Evolutionary conservation across 2,797 vertebrate genomes (phyloP).

Genomic region (Salmo trutta): DNA sequence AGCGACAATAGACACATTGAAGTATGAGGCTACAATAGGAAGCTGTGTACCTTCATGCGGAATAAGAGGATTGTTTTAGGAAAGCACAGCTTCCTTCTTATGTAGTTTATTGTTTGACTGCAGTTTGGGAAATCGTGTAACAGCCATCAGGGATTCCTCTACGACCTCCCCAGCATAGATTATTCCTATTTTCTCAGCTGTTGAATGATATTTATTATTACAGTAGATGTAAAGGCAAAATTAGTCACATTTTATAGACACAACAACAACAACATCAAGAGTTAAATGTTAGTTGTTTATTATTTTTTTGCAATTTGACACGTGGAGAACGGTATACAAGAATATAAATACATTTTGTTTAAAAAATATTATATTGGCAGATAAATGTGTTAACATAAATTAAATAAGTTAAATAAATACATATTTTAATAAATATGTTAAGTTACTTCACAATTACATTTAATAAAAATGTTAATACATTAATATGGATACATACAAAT

Average conservation of each 20-base stretch:
- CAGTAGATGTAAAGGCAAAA: too few relatives aligned
- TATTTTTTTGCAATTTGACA: background rate
- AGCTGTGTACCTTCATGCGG: slow-evolving; percentile 38
- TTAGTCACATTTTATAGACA: background rate
- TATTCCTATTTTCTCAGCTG: background rate
- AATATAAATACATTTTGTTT: slow-evolving; percentile 17
- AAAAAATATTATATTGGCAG: slow-evolving; percentile 2
- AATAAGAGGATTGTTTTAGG: slow-evolving; percentile 69
- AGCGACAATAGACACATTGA: background rate
- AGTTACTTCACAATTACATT: slow-evolving; percentile 10
- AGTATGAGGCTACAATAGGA: slow-evolving; percentile 50
- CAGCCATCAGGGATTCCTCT: slow-evolving; percentile 37
- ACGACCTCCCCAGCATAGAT: background rate
- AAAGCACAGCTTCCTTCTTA: slow-evolving; percentile 78
- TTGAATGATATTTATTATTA: background rate
- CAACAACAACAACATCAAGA: background rate
- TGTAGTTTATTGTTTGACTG: slow-evolving; percentile 20
- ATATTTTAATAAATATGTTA: slow-evolving; percentile 19
- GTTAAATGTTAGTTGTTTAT: background rate
- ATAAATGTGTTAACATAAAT: slow-evolving; percentile 48
- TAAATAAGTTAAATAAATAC: slow-evolving; percentile 30
- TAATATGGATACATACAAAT: slow-evolving; percentile 67
- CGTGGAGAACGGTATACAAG: too few relatives aligned
- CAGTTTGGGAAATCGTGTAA: slow-evolving; percentile 58
- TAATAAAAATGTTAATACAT: slow-evolving; percentile 53